phyloP scores from a whole-genome alignment of 2,113 vertebrate species.

The Lepus americanus region DNA sequence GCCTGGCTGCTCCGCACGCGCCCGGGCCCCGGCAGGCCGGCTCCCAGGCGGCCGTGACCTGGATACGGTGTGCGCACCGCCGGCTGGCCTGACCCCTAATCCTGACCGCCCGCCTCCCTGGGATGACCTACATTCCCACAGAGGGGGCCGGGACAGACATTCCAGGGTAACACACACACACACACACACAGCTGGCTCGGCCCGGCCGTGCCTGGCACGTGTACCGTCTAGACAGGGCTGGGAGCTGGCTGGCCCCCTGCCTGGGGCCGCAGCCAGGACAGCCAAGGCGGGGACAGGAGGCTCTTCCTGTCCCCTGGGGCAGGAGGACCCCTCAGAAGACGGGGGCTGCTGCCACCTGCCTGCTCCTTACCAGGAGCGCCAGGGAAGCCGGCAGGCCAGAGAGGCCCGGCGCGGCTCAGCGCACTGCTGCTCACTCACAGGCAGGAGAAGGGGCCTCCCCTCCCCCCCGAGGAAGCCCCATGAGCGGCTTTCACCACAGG shows the following conservation, averaged over 20 bases:
- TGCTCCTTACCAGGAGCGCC: not conserved
- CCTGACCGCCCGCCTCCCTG: conserved; percentile 78
- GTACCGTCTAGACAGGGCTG: conserved; percentile 88
- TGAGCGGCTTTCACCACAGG: fast-evolving
- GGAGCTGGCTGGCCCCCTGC: conserved; percentile 86
- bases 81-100: conserved; percentile 68
- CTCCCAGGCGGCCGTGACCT: conserved; percentile 70
- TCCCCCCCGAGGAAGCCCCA: not conserved
- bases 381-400: not conserved
- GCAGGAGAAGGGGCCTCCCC: not conserved
- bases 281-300: not conserved
- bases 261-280: not conserved
- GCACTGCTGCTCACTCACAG: fast-evolving
- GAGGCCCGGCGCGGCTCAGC: not conserved
- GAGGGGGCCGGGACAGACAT: conserved; percentile 82
- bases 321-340: not conserved
- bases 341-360: not conserved
- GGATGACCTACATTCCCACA: conserved; percentile 88
- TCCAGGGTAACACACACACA: conserved; percentile 85
- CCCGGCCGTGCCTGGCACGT: conserved; percentile 67
- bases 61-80: not conserved
- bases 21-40: not conserved
- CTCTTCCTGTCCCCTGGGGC: not conserved
- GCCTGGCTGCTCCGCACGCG: conserved; percentile 26
- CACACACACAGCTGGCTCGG: conserved; percentile 75